Conservation (phyloP, 1,140 invertebrate species). For the Drosophila lacertosa region DNA sequence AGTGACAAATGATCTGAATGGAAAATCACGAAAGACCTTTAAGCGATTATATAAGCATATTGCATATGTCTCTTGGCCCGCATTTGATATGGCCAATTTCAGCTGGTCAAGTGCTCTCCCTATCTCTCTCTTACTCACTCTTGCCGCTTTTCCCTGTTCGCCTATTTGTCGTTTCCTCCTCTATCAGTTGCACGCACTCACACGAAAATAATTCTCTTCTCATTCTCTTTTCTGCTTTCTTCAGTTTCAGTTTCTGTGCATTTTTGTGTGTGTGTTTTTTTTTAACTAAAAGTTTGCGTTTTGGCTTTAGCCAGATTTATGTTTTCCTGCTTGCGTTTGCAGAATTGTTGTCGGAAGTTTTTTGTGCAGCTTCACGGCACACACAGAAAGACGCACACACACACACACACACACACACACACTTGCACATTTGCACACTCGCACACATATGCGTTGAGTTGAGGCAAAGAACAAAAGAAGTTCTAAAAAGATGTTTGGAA, state of each 20-base stretch:
- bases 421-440: not conserved
- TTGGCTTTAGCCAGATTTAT: slow-evolving; percentile 82
- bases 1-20: too few species aligned
- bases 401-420: not conserved
- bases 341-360: slow-evolving; percentile 82
- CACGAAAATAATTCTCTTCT: slow-evolving; percentile 28
- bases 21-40: too few species aligned
- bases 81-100: too few species aligned
- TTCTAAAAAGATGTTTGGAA: slow-evolving; percentile 55
- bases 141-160: not conserved
- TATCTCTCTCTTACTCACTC: not conserved
- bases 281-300: slow-evolving; percentile 79
- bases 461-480: slow-evolving; percentile 21
- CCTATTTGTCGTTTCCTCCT: slow-evolving; percentile 24
- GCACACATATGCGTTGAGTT: not conserved
- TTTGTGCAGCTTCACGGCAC: slow-evolving; percentile 77
- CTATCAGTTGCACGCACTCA: slow-evolving; percentile 74
- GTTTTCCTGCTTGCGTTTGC: slow-evolving; percentile 81
- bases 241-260: slow-evolving; percentile 5
- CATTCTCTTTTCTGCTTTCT: slow-evolving; percentile 16
- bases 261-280: too few species aligned
- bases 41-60: too few species aligned
- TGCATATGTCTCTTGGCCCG: too few species aligned
- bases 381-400: slow-evolving; percentile 41
- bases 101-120: not conserved